A percentile compares a stretch with the other conserved stretches of the same genome.
These are phyloP conservation scores for Argyra leucocephala DNA, from an alignment of 2,888 invertebrate species.

Conservation along the genomic window DNA sequence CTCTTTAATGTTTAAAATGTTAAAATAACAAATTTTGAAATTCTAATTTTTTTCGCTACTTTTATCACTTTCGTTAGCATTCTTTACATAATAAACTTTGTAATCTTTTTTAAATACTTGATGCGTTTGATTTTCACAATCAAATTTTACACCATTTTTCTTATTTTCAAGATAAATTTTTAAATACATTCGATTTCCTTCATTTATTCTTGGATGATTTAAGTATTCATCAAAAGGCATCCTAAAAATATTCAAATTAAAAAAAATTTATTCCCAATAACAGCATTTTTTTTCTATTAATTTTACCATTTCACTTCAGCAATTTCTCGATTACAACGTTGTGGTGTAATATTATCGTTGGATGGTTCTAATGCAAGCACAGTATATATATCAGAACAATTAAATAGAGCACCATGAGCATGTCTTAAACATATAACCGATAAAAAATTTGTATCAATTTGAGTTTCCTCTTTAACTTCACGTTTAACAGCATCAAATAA, in stretches of 20 bases:
- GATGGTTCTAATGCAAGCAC: conserved; percentile 63
- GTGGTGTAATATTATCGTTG: conserved; percentile 39
- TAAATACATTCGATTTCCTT: conserved; percentile 60
- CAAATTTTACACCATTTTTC: conserved; percentile 52
- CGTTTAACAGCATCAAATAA: conserved; percentile 70
- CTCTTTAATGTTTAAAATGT: too few species aligned
- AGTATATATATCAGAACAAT: conserved; percentile 79
- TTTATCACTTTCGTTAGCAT: conserved; percentile 17
- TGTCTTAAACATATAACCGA: conserved; percentile 71
- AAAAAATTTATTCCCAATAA: too few species aligned
- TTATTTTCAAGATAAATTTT: conserved; percentile 57
- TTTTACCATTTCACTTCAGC: conserved; percentile 59
- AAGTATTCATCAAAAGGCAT: conserved; percentile 68
- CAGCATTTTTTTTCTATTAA: too few species aligned
- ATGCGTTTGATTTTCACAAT: conserved; percentile 46
- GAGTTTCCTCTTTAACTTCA: conserved; percentile 87
- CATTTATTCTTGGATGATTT: conserved; percentile 60
- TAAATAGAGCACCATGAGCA: conserved; percentile 63
- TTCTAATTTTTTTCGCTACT: too few species aligned
- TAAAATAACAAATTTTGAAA: too few species aligned
- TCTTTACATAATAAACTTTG: conserved; percentile 36
- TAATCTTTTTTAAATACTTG: conserved; percentile 37
- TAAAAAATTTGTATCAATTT: conserved; percentile 64
- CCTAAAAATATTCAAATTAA: not conserved
- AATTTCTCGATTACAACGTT: conserved; percentile 68